These are phyloP conservation scores for Amphimedon queenslandica DNA, from an alignment of 37 sponge, comb jelly and placozoan species.

Conservation along the genomic window DNA sequence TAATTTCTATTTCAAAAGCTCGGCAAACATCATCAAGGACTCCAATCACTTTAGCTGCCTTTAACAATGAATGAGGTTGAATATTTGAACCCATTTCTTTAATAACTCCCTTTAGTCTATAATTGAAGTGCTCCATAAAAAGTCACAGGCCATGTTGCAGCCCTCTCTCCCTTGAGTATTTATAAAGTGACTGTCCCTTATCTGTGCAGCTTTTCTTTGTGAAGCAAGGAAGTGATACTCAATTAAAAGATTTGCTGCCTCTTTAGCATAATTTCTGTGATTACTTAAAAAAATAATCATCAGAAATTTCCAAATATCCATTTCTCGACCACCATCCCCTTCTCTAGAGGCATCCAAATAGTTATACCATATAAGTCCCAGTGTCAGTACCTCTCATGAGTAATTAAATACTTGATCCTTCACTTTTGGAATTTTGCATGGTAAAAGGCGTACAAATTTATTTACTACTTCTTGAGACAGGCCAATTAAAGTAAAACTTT, in stretches of 20 bases:
- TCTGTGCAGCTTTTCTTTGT: not conserved
- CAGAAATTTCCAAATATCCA: not conserved
- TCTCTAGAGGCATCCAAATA: conserved; percentile 10
- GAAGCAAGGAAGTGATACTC: not conserved
- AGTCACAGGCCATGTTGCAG: conserved; percentile 14
- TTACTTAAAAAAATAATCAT: no score
- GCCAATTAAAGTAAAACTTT: no score
- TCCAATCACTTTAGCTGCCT: not conserved
- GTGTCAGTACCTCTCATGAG: not conserved
- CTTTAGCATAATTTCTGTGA: conserved; percentile 11
- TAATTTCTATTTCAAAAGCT: not conserved
- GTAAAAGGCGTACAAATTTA: not conserved
- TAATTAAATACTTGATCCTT: not conserved
- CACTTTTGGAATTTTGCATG: not conserved
- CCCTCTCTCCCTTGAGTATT: conserved; percentile 13
- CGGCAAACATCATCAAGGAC: not conserved
- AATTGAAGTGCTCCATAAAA: not conserved
- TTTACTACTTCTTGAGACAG: not conserved
- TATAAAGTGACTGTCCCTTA: conserved; percentile 4
- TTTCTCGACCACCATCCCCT: conserved; percentile 8
- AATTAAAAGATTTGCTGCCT: conserved; percentile 1
- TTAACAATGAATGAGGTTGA: not conserved
- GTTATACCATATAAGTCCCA: not conserved
- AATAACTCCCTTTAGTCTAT: not conserved
- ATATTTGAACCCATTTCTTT: not conserved